These are phyloP conservation scores for Ruditapes philippinarum DNA, from an alignment of 1,140 invertebrate species.

Conservation along the genomic window DNA sequence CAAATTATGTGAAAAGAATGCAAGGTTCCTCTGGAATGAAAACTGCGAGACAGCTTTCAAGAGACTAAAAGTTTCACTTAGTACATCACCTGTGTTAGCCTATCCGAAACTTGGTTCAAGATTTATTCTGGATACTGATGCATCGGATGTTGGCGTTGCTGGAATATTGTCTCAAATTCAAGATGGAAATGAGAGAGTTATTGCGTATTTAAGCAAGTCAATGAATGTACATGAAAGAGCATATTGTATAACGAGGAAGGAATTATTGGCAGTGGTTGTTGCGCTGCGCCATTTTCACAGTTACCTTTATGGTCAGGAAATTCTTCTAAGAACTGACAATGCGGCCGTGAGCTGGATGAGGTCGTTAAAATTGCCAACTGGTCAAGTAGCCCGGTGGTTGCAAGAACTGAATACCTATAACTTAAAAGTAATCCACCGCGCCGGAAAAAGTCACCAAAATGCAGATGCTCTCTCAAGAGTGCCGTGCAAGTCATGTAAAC, in stretches of 20 bases:
- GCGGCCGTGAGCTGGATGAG: slow-evolving; percentile 44
- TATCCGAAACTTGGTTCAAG: not conserved
- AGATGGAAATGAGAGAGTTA: slow-evolving; percentile 66
- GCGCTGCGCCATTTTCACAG: slow-evolving; percentile 45
- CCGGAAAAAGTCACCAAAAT: slow-evolving; percentile 73
- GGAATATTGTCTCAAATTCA: slow-evolving; percentile 85
- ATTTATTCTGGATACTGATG: slow-evolving; percentile 82
- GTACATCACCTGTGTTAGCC: not conserved
- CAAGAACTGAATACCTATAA: slow-evolving; percentile 76
- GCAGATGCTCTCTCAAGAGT: slow-evolving; percentile 75
- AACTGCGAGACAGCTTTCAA: not conserved
- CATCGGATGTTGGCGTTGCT: slow-evolving; percentile 84
- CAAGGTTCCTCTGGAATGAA: not conserved
- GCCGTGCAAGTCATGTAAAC: slow-evolving; percentile 61
- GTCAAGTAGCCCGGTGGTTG: slow-evolving; percentile 69
- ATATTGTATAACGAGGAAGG: slow-evolving; percentile 67
- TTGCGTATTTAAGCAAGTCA: slow-evolving; percentile 48
- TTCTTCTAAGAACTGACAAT: slow-evolving; percentile 73
- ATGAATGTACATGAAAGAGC: slow-evolving; percentile 56
- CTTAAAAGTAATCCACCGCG: slow-evolving; percentile 71
- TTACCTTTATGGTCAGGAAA: slow-evolving; percentile 70
- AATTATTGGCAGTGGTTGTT: slow-evolving; percentile 67
- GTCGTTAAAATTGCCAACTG: not conserved
- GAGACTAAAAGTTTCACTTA: not conserved
- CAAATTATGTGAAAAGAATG: slow-evolving; percentile 16